These are phyloP conservation scores for Silurus asotus DNA, from an alignment of 2,113 vertebrate species.

Conservation along the genomic window DNA sequence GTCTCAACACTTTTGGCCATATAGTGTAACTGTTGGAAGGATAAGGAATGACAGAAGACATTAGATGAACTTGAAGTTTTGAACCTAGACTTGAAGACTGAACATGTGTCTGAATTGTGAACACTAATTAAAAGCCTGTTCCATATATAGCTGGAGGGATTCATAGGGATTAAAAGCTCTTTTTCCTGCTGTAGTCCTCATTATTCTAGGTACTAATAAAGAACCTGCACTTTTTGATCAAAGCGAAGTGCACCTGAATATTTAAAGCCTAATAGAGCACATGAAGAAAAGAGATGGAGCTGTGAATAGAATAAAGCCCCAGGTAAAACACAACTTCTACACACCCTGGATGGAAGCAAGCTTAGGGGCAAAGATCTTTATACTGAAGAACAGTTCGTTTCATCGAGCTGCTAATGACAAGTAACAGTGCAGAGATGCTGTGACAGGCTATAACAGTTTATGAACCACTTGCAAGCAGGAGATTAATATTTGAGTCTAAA, in stretches of 20 bases:
- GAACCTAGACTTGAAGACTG: neutral
- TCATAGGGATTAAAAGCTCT: neutral
- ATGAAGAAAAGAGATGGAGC: neutral
- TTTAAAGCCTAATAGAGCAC: constrained; percentile 26
- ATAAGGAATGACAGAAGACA: no score
- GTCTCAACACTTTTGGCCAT: no score
- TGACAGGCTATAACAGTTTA: constrained; percentile 13
- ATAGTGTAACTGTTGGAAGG: no score
- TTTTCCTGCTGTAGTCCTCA: neutral
- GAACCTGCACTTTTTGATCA: neutral
- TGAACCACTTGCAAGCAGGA: constrained; percentile 18
- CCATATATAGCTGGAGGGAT: neutral
- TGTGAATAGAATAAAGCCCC: constrained; percentile 15
- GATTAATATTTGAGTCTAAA: neutral
- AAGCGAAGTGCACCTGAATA: constrained; percentile 11
- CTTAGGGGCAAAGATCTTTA: constrained; percentile 12
- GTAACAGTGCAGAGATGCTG: constrained; percentile 36
- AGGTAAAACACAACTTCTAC: constrained; percentile 18
- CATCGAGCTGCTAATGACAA: constrained; percentile 35
- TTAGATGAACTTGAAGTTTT: neutral
- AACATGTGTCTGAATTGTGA: neutral
- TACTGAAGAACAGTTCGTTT: constrained; percentile 7
- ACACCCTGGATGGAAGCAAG: neutral
- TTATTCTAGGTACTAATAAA: neutral
- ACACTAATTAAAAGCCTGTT: neutral